Evolutionary conservation across 2,888 invertebrate genomes (phyloP).

Genomic region (Lathronympha strigana): DNA sequence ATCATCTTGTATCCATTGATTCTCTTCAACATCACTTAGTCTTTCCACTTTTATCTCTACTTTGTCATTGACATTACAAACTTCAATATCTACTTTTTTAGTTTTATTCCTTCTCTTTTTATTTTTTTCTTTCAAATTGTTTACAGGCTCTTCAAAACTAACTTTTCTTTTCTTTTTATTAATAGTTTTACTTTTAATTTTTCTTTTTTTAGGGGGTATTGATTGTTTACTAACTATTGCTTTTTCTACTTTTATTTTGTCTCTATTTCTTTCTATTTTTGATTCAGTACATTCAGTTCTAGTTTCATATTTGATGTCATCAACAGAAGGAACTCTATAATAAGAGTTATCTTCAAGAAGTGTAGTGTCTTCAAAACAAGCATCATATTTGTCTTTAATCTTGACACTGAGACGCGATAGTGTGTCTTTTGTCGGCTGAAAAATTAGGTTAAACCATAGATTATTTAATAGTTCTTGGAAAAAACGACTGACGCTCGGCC

Average conservation of each 20-base stretch:
- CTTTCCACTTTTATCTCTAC: slow-evolving; percentile 6
- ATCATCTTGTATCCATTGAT: slow-evolving; percentile 5
- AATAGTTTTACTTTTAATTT: slow-evolving; percentile 10
- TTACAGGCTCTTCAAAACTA: background rate
- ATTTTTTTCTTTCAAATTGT: slow-evolving; percentile 12
- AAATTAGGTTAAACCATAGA: background rate
- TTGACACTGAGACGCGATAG: slow-evolving; percentile 7
- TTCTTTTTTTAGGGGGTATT: slow-evolving; percentile 22
- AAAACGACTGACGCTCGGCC: no score
- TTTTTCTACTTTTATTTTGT: slow-evolving; percentile 6
- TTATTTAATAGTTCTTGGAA: background rate
- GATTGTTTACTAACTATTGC: background rate
- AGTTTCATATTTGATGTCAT: slow-evolving; percentile 1
- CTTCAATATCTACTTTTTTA: background rate
- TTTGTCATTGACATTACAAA: background rate
- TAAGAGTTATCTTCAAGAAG: background rate
- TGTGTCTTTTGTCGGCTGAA: slow-evolving; percentile 15
- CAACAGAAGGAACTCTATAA: background rate
- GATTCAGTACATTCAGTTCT: background rate
- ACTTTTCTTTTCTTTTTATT: slow-evolving; percentile 16
- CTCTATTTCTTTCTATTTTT: slow-evolving; percentile 4
- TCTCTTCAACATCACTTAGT: slow-evolving; percentile 7
- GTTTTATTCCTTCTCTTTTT: background rate
- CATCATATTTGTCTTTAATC: slow-evolving; percentile 20
- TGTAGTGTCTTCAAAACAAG: slow-evolving; percentile 14